Evolutionary conservation across 1,140 invertebrate genomes (phyloP).

Genomic region (Meloidogyne chitwoodi): DNA sequence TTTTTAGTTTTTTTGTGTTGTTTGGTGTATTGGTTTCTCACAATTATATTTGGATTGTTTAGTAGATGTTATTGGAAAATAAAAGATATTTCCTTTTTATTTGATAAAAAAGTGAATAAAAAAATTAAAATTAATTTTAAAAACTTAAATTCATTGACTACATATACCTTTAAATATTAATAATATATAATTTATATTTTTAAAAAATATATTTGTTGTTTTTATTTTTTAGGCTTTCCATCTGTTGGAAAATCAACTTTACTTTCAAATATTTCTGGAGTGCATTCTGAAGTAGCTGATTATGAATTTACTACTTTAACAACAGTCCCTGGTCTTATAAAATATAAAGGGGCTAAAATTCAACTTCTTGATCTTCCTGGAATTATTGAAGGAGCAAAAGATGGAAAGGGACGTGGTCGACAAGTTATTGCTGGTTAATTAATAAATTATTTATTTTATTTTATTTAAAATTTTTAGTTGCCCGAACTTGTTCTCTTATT

Average conservation of each 20-base stretch:
- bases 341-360: constrained; percentile 99
- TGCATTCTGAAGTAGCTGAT: constrained; percentile 93
- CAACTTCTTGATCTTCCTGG: constrained; percentile 96
- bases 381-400: constrained; percentile 99
- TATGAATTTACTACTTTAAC: constrained; percentile 95
- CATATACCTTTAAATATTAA: too few species aligned
- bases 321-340: constrained; percentile 97
- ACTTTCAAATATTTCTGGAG: constrained; percentile 90
- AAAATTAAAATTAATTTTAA: neutral
- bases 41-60: neutral
- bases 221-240: constrained; percentile 75
- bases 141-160: neutral
- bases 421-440: constrained; percentile 84
- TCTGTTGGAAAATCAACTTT: constrained; percentile 98
- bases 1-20: neutral
- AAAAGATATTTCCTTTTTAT: too few species aligned
- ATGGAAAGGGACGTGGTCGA: constrained; percentile 92
- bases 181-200: too few species aligned
- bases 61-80: too few species aligned
- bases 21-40: neutral
- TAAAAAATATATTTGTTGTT: too few species aligned
- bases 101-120: too few species aligned
- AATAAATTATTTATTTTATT: neutral
- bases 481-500: constrained; percentile 92
- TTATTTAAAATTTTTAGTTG: constrained; percentile 68